Evolutionary conservation across 2,888 invertebrate genomes (phyloP).

Genomic region (Pachycephus smyrnensis): DNA sequence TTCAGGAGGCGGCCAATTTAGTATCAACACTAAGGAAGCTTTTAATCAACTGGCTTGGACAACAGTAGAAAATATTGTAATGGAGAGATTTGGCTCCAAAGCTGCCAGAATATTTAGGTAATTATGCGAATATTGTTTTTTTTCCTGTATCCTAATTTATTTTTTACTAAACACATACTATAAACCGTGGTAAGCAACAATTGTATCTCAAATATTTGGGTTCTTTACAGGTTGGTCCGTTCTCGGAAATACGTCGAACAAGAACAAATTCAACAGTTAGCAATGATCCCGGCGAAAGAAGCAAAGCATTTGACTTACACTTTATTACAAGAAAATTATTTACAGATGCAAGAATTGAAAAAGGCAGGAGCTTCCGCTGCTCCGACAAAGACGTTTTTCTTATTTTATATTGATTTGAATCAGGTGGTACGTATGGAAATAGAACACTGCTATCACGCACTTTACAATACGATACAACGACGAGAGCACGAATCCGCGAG

Average conservation of each 20-base stretch:
- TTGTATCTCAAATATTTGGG: not conserved
- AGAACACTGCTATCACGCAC: constrained; percentile 78
- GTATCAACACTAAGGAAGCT: constrained; percentile 79
- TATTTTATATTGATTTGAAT: constrained; percentile 80
- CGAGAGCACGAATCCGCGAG: constrained; percentile 74
- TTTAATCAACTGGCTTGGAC: constrained; percentile 79
- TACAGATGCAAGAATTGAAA: constrained; percentile 79
- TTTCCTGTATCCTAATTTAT: not conserved
- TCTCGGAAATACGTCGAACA: constrained; percentile 88
- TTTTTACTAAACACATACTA: not conserved
- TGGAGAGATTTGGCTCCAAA: constrained; percentile 87
- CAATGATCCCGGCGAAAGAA: constrained; percentile 95
- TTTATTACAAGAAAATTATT: constrained; percentile 83
- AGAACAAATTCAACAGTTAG: constrained; percentile 90
- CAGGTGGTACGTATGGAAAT: constrained; percentile 78
- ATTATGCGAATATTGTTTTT: not conserved
- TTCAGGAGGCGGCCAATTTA: constrained; percentile 85
- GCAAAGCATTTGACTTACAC: constrained; percentile 90
- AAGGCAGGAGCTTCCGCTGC: constrained; percentile 78
- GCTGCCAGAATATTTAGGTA: constrained; percentile 87
- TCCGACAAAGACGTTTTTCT: constrained; percentile 83
- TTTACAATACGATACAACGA: constrained; percentile 77
- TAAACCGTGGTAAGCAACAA: not conserved
- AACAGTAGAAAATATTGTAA: constrained; percentile 82
- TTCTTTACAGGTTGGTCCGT: constrained; percentile 76